Evolutionary conservation across 37 sponge, comb jelly and placozoan species (phyloP).

Genomic region (Lycopodina hypogea): DNA sequence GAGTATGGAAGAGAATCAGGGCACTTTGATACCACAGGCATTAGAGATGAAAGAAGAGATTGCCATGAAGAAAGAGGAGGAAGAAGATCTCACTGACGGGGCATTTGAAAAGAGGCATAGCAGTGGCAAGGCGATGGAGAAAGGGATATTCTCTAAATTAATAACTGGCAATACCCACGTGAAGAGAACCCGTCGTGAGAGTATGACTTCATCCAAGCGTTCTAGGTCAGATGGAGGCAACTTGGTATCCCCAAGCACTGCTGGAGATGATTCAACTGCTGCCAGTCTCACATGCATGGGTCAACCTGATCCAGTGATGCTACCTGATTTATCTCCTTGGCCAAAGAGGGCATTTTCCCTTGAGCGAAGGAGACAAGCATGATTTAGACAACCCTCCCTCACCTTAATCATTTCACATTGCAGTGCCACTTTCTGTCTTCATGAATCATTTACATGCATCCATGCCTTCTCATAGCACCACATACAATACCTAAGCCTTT

Average conservation of each 20-base stretch:
- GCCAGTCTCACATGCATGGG: neutral
- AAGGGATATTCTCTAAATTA: conserved; percentile 56
- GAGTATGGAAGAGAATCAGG: neutral
- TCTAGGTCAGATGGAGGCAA: neutral
- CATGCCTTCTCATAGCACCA: conserved; percentile 10
- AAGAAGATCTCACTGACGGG: conserved; percentile 38
- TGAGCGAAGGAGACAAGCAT: conserved; percentile 10
- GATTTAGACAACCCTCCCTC: conserved; percentile 42
- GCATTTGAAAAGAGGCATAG: conserved; percentile 32
- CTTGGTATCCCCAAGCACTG: neutral
- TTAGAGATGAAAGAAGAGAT: too few species aligned
- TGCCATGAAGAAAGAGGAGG: too few species aligned
- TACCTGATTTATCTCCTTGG: conserved; percentile 45
- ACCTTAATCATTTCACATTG: conserved; percentile 27
- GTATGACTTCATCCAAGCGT: conserved; percentile 2
- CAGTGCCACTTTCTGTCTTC: neutral
- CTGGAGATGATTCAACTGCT: neutral
- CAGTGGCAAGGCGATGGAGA: conserved; percentile 48
- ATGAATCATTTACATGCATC: neutral
- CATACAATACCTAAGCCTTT: neutral
- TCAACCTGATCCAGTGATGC: neutral
- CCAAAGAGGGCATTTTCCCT: conserved; percentile 45
- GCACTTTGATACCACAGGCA: neutral
- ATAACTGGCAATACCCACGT: conserved; percentile 42
- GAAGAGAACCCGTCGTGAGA: conserved; percentile 18